Base-by-base conservation (phyloP, 2,888 invertebrate species). In the Tenthredo notha region DNA sequence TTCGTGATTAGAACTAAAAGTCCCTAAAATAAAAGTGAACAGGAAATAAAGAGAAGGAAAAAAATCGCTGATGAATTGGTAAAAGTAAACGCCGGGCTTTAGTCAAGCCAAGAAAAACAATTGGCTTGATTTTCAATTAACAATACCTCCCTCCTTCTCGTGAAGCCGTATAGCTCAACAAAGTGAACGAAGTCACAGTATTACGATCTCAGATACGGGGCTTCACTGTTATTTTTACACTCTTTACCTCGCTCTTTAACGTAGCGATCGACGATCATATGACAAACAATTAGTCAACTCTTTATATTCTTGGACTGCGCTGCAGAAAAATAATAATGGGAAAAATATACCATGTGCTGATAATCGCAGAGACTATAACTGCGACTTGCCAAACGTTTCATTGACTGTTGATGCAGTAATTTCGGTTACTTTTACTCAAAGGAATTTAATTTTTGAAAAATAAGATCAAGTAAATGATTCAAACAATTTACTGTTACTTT, bases 261-360 rank as follows among this genome's bases (percentile, higher is more conserved):
- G n/a, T 12, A 21, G 37, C 25, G 37, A 40, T 61, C 40, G n/a
- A 4, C 58, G 58, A 80, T 80, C 58, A 15, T 33, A 61, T 18
- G 67, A 58, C 33, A 80, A 58, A 80, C 80, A 80, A 80, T 80
- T 80, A 80, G 80, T 80, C 80, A 29, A 80, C 80, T 80, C 40
- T 61, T 9, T 40, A 67, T 67, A 67, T 33, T 67, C 67, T 67
- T 33, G 7, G 33, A 67, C 7, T 67, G 5, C 5, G 21, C 58
- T 2, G 9, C 58, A 9, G 9, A 9, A 58, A 58, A 25, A 25
- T 9, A 10, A 65, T 65, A 65, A 25, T 9, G 25, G 65, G 25
- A 65, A 25, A 12, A 25, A 12, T 12, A 33, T 33, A 37, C 7
- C 7, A 33, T 7, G 7, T 54, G 18, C 54, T n/a, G 54, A 54